A percentile compares a stretch with the other conserved stretches of the same genome.
Conservation (phyloP, 1,140 invertebrate species). For the Brachionus koreanus region DNA sequence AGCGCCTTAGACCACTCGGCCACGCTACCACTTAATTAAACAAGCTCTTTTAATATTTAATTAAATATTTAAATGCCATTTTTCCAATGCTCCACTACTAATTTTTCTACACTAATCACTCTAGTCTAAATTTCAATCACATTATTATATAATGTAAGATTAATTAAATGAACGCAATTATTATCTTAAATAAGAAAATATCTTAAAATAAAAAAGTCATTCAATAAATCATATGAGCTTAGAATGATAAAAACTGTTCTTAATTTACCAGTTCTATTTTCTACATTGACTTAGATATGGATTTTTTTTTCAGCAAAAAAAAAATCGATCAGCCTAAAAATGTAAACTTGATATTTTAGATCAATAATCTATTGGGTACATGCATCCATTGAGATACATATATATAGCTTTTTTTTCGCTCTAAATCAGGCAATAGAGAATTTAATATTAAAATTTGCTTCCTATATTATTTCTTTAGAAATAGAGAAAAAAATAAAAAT, state of each 20-base stretch:
- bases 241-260: neutral
- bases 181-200: neutral
- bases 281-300: neutral
- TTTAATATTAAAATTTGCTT: neutral
- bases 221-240: neutral
- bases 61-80: too few species aligned
- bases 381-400: neutral
- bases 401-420: neutral
- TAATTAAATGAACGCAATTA: neutral
- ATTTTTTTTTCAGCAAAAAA: neutral
- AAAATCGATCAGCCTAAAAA: neutral
- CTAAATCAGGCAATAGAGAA: neutral
- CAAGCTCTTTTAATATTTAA: too few species aligned
- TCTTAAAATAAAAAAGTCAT: neutral
- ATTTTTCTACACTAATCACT: too few species aligned
- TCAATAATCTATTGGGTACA: neutral
- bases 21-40: slow-evolving; percentile 69
- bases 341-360: neutral
- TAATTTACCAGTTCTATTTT: neutral
- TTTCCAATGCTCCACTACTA: too few species aligned
- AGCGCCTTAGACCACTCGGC: slow-evolving; percentile 98
- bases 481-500: neutral
- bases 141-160: neutral
- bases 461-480: neutral
- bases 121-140: too few species aligned